Percentiles rank a stretch among this genome's conserved stretches.
Evolutionary conservation across 1,140 invertebrate species (phyloP).

Genomic region (Acromyrmex heyeri): DNA sequence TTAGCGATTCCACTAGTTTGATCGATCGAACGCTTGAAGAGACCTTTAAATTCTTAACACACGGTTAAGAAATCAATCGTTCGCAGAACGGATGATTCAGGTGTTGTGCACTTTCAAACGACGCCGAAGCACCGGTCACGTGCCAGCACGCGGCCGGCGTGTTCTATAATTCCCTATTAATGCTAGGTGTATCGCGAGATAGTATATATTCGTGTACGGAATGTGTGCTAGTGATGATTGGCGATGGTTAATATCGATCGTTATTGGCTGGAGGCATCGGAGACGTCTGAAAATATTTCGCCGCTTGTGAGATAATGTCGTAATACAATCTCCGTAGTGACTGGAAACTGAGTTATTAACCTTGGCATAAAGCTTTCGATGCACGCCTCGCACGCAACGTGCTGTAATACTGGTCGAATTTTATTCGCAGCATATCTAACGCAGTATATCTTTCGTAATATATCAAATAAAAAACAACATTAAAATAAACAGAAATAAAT

Average conservation of each 20-base stretch:
- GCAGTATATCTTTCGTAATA: background rate
- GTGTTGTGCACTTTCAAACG: slow-evolving; percentile 40
- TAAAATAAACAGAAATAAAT: background rate
- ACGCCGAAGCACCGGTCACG: slow-evolving; percentile 17
- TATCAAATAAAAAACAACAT: background rate
- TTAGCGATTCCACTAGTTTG: slow-evolving; percentile 24
- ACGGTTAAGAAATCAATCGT: slow-evolving; percentile 47
- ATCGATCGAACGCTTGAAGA: slow-evolving; percentile 18
- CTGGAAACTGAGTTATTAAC: slow-evolving; percentile 35
- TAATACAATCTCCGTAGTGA: slow-evolving; percentile 4
- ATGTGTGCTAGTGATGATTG: background rate
- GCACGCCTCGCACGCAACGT: background rate
- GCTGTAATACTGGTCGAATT: background rate
- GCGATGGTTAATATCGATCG: background rate
- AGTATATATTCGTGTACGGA: slow-evolving; percentile 26
- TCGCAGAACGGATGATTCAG: slow-evolving; percentile 23
- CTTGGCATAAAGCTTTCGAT: background rate
- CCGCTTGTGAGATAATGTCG: background rate
- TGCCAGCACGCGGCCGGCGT: background rate
- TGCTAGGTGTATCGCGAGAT: background rate
- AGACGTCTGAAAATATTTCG: slow-evolving; percentile 32
- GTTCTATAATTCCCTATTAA: slow-evolving; percentile 19
- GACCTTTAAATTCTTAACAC: slow-evolving; percentile 10
- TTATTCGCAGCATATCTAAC: background rate
- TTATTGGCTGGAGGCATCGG: slow-evolving; percentile 16